Evolutionary conservation across 2,797 vertebrate genomes (phyloP), one percentile per base, ranked within the genome.

Genomic region (Peromyscus aztecus): DNA sequence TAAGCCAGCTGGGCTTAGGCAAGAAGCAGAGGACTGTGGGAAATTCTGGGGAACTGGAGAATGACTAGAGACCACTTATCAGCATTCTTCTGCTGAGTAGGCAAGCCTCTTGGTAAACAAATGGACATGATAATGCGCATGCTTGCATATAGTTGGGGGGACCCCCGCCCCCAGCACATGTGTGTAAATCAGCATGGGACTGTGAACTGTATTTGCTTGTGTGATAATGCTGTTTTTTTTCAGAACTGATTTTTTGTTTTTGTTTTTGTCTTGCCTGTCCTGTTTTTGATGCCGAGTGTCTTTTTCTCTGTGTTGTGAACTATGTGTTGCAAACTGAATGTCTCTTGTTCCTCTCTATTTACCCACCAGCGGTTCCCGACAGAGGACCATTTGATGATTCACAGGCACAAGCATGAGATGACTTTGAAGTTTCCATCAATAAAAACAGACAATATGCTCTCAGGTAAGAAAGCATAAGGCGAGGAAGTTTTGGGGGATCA

Each of bases 381-480:
- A 43, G 99, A 99, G 98, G 99, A 99, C 99, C 99, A 99, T 98
- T 99, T 99, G 98, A 99, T 99, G 99, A 99, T 99, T 98, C 99
- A 99, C 98, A 99, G 99, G 98, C 99, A 99, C 99, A 99, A 99
- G 98, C 99, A 99, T 99, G 99, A 99, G 99, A 99, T 99, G 99
- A 99, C 99, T 98, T 99, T 99, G 98, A 99, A 99, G 99, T 99
- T 99, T 98, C 99, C 99, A 97, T 99, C 99, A 98, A 99, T 99
- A 99, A 99, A 99, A 99, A 99, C 99, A 95, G 99, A 99, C 99
- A 99, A 99, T 99, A 99, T 99, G 99, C 98, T 99, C 98, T 99
- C 99, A 99, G 99, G 99, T 99, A 99, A 99, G 99, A 98, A 98
- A 97, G 96, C 91, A 97, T 1, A 3, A 97, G 96, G 94, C 93